Conservation (phyloP, 2,888 invertebrate species). For the Monopis laevigella region DNA sequence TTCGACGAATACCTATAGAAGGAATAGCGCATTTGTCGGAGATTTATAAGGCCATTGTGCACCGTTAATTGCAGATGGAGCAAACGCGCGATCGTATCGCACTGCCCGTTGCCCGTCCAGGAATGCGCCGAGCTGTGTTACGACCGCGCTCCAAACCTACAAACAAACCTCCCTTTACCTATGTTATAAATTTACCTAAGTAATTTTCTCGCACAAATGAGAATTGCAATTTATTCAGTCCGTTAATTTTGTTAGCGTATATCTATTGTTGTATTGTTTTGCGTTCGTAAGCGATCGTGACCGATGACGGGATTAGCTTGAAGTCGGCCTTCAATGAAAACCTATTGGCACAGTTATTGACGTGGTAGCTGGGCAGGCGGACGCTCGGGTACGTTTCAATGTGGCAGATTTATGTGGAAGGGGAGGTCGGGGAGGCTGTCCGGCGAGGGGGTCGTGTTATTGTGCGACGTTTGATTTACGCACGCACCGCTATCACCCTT, state of each 20-base stretch:
- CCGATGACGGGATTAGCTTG: conserved; percentile 29
- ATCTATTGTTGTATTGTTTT: conserved; percentile 18
- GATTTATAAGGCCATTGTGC: conserved; percentile 63
- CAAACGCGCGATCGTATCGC: conserved; percentile 53
- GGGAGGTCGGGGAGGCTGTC: conserved; percentile 30
- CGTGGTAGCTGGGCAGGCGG: conserved; percentile 25
- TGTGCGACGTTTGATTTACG: conserved; percentile 66
- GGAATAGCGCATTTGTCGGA: conserved; percentile 44
- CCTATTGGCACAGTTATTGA: conserved; percentile 53
- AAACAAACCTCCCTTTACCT: conserved; percentile 7
- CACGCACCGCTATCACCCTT: conserved; percentile 65
- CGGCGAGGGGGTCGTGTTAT: conserved; percentile 50
- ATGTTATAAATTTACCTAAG: conserved; percentile 1
- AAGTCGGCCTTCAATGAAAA: conserved; percentile 35
- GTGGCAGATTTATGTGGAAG: conserved; percentile 55
- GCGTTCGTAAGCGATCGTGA: conserved; percentile 30
- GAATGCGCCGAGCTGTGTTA: conserved; percentile 7
- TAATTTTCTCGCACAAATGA: conserved; percentile 10
- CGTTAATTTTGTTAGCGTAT: background rate
- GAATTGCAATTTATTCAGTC: conserved; percentile 7
- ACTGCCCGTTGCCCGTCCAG: conserved; percentile 26
- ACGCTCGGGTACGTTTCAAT: conserved; percentile 45
- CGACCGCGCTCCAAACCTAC: conserved; percentile 8
- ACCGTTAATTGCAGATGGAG: conserved; percentile 61
- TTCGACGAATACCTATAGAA: conserved; percentile 7